These are phyloP conservation scores for Helleia helle DNA, from an alignment of 2,888 invertebrate genomes.

Conservation along the genomic window DNA sequence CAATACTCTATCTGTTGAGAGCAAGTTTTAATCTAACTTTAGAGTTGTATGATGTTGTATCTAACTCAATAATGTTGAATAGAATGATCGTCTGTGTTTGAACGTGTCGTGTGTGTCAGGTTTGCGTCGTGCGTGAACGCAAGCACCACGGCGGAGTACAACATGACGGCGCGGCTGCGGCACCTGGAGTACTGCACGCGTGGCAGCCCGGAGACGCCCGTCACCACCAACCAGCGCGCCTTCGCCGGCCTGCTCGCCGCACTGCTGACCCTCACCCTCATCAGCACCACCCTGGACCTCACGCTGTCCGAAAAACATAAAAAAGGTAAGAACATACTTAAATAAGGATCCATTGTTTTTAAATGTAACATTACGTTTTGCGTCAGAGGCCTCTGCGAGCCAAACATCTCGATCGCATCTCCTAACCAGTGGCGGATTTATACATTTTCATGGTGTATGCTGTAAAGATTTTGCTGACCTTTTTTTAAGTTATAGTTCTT, in stretches of 20 bases:
- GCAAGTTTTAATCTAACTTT: too few relatives aligned
- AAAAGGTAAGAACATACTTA: slow-evolving; percentile 40
- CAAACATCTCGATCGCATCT: too few relatives aligned
- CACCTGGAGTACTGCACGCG: slow-evolving; percentile 48
- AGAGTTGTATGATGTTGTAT: too few relatives aligned
- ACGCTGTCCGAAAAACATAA: slow-evolving; percentile 41
- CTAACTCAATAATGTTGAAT: too few relatives aligned
- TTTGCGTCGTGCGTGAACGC: slow-evolving; percentile 53
- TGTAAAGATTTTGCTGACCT: too few relatives aligned
- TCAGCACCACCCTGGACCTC: slow-evolving; percentile 46
- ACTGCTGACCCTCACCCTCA: slow-evolving; percentile 39
- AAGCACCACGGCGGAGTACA: slow-evolving; percentile 36
- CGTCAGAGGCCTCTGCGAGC: too few relatives aligned
- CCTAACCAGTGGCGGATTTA: too few relatives aligned
- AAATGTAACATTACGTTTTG: neutral
- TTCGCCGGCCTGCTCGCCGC: slow-evolving; percentile 37
- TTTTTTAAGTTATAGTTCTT: too few relatives aligned
- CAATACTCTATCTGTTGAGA: too few relatives aligned
- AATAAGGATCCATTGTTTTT: neutral
- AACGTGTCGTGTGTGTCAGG: slow-evolving; percentile 29
- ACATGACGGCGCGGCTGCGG: slow-evolving; percentile 43
- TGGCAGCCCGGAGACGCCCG: slow-evolving; percentile 19
- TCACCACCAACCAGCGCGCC: slow-evolving; percentile 33
- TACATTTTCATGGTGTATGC: too few relatives aligned
- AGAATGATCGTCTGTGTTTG: too few relatives aligned